A percentile compares a stretch with the other conserved stretches of the same genome.
These are phyloP conservation scores for Strigamia maritima DNA, from an alignment of 2,888 invertebrate genomes.

Conservation along the genomic window DNA sequence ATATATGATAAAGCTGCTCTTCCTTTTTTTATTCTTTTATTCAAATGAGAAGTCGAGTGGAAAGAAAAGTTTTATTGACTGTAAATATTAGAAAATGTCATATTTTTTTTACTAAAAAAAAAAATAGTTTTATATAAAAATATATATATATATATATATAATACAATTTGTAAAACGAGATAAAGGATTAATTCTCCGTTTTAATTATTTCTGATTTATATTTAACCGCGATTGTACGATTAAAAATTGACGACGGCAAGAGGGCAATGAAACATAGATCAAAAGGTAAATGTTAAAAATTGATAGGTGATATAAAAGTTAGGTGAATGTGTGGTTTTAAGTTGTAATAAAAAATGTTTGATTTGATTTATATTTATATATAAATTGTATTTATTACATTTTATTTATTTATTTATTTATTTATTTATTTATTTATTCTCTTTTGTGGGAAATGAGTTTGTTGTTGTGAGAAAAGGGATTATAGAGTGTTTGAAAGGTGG, in stretches of 20 bases:
- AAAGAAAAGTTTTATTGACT: conserved; percentile 32
- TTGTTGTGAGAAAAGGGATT: conserved; percentile 30
- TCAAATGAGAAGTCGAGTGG: conserved; percentile 34
- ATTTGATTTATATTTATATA: background rate
- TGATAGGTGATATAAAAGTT: background rate
- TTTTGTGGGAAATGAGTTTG: conserved; percentile 19
- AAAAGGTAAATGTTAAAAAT: background rate
- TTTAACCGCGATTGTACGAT: background rate
- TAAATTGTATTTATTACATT: too few relatives aligned
- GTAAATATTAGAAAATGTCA: conserved; percentile 23
- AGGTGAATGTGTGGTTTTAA: background rate
- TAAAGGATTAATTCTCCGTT: background rate
- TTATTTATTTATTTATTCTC: background rate
- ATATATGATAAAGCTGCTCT: conserved; percentile 28
- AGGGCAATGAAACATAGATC: background rate
- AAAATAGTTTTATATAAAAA: background rate
- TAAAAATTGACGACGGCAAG: background rate
- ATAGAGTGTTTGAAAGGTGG: conserved; percentile 1
- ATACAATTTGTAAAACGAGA: background rate
- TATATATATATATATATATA: background rate
- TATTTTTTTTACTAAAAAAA: background rate
- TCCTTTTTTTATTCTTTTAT: conserved; percentile 26
- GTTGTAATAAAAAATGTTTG: background rate
- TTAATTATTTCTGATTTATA: background rate
- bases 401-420: background rate